These are phyloP conservation scores for Synergus umbraculus DNA, from an alignment of 2,888 invertebrate species.

Conservation along the genomic window DNA sequence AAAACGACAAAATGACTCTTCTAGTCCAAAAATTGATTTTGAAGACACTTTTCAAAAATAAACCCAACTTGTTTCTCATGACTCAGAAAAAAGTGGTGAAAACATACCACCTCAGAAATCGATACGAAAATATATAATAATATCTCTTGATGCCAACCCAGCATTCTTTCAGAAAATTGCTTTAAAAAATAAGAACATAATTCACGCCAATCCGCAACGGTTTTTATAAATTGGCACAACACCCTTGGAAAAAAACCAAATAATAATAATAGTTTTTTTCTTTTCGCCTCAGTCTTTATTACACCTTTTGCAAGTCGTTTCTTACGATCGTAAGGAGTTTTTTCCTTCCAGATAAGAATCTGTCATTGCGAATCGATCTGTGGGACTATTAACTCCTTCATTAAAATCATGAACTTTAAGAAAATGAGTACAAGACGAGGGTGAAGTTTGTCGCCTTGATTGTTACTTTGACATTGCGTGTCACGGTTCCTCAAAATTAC, in stretches of 20 bases:
- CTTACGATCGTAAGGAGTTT: neutral
- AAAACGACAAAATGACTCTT: too few relatives aligned
- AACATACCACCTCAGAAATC: neutral
- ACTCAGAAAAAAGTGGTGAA: neutral
- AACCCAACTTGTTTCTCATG: neutral
- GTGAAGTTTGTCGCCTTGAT: neutral
- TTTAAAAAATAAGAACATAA: neutral
- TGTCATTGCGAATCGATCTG: neutral
- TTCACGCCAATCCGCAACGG: neutral
- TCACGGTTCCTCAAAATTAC: neutral
- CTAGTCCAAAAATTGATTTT: too few relatives aligned
- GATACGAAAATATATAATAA: neutral
- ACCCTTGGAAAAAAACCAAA: neutral
- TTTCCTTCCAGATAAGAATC: constrained; percentile 18
- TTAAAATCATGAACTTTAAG: neutral
- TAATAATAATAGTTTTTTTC: neutral
- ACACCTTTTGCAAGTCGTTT: constrained; percentile 7
- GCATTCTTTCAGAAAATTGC: neutral
- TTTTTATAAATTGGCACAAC: neutral
- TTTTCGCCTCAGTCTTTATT: constrained; percentile 1
- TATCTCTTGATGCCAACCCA: neutral
- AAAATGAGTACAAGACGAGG: neutral
- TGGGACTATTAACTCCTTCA: neutral
- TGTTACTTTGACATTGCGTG: constrained; percentile 24
- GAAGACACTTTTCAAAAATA: too few relatives aligned